Evolutionary conservation across 2,113 vertebrate genomes (phyloP).

Genomic region (Fulica atra): DNA sequence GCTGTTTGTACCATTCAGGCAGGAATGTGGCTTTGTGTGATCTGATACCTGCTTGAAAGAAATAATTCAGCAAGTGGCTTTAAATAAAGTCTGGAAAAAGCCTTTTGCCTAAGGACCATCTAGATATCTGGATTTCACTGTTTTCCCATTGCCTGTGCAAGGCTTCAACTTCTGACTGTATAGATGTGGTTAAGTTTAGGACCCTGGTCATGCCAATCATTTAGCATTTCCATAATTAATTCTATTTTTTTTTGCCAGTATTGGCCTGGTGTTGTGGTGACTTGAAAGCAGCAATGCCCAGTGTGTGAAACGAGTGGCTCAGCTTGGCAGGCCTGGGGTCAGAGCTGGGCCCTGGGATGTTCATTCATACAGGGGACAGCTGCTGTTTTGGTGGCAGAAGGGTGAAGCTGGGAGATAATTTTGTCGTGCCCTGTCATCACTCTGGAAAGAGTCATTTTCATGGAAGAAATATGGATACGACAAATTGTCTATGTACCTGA

Average conservation of each 20-base stretch:
- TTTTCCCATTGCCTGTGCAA: neutral
- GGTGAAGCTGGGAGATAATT: neutral
- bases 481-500: neutral
- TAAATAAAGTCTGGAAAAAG: neutral
- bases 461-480: neutral
- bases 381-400: neutral
- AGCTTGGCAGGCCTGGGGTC: neutral
- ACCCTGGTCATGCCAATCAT: neutral
- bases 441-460: neutral
- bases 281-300: neutral
- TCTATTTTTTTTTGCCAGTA: neutral
- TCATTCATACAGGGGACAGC: neutral
- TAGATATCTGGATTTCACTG: neutral
- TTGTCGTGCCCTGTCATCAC: neutral
- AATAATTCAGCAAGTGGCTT: neutral
- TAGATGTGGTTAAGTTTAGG: neutral
- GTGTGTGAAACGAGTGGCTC: neutral
- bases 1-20: neutral
- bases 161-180: neutral
- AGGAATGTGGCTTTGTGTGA: neutral
- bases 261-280: neutral
- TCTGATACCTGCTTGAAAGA: neutral
- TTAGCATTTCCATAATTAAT: neutral
- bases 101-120: neutral
- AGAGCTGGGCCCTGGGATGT: neutral